These are phyloP conservation scores for Odontomyia ornata DNA, from an alignment of 2,888 invertebrate species.

Conservation along the genomic window DNA sequence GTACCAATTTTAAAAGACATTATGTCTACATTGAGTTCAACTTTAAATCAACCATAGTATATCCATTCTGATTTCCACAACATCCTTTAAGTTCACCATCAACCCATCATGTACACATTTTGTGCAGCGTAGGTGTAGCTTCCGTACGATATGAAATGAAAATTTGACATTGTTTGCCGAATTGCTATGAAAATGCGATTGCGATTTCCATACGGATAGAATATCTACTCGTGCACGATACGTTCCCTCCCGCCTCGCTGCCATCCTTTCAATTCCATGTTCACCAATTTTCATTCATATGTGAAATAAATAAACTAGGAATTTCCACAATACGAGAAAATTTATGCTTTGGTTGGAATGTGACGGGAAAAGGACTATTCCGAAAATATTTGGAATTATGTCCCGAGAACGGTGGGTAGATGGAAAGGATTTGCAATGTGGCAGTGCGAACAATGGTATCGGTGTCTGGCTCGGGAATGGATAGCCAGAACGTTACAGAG, in stretches of 20 bases:
- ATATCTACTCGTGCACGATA: not conserved
- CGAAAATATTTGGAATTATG: conserved; percentile 16
- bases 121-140: not conserved
- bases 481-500: not conserved
- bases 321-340: conserved; percentile 17
- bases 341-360: conserved; percentile 1
- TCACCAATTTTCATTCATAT: conserved; percentile 15
- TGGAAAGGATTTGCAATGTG: not conserved
- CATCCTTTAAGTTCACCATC: too few species aligned
- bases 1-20: too few species aligned
- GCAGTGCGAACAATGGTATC: not conserved
- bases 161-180: conserved; percentile 40
- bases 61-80: too few species aligned
- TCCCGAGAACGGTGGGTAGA: not conserved
- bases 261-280: not conserved
- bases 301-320: conserved; percentile 6
- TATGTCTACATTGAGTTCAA: too few species aligned
- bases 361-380: conserved; percentile 14
- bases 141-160: conserved; percentile 5
- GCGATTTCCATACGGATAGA: conserved; percentile 30
- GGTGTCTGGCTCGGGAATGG: not conserved
- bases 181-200: conserved; percentile 36
- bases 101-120: too few species aligned
- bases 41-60: too few species aligned
- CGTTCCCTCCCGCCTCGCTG: not conserved